These are phyloP conservation scores for Centroberyx gerrardi DNA, from an alignment of 2,797 vertebrate species.

Conservation along the genomic window DNA sequence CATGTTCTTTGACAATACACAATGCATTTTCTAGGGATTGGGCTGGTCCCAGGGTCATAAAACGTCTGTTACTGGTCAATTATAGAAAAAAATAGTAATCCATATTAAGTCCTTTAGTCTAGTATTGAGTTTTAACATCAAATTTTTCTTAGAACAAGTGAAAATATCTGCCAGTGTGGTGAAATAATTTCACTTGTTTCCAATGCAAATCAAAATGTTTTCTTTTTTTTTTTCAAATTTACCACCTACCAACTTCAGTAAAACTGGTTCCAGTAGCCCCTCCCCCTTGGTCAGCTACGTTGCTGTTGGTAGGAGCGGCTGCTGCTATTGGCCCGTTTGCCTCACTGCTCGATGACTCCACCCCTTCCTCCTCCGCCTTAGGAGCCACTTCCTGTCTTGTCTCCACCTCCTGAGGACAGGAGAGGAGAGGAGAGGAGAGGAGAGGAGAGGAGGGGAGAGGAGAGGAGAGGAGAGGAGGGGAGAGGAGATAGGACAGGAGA, in stretches of 20 bases:
- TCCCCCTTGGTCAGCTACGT: slow-evolving; percentile 31
- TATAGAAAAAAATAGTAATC: background rate
- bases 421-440: background rate
- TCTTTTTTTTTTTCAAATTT: background rate
- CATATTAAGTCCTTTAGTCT: too few relatives aligned
- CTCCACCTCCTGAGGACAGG: slow-evolving; percentile 69
- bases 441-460: too few relatives aligned
- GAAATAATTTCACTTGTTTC: too few relatives aligned
- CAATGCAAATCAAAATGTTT: background rate
- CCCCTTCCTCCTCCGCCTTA: slow-evolving; percentile 79
- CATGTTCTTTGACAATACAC: too few relatives aligned
- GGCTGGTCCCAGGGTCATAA: too few relatives aligned
- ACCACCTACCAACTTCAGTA: slow-evolving; percentile 60
- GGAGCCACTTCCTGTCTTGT: slow-evolving; percentile 69
- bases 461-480: too few relatives aligned
- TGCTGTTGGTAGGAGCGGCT: slow-evolving; percentile 34
- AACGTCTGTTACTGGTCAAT: too few relatives aligned
- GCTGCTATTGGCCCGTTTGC: slow-evolving; percentile 61
- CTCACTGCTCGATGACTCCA: slow-evolving; percentile 73
- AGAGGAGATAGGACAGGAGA: too few relatives aligned
- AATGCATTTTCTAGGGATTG: too few relatives aligned
- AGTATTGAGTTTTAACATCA: too few relatives aligned
- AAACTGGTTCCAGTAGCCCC: slow-evolving; percentile 26
- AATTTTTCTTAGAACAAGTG: too few relatives aligned
- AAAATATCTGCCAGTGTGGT: too few relatives aligned